phyloP scores from a whole-genome alignment of 2,888 invertebrate species.

The Apotomis capreana region DNA sequence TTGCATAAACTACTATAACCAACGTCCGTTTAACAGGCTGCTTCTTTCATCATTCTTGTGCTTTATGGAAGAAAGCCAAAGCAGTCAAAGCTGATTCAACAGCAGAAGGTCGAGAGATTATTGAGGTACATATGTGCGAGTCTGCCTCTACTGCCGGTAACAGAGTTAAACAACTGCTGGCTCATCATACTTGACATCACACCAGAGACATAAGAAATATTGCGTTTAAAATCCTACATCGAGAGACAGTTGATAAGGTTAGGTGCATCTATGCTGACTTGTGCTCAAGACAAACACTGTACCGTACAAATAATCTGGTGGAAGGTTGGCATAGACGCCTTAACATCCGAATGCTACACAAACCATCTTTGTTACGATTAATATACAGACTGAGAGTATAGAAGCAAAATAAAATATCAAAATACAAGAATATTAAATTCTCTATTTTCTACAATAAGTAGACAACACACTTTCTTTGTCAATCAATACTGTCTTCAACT shows the following conservation, averaged over 20 bases:
- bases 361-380: not conserved
- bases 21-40: not conserved
- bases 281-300: slow-evolving; percentile 3
- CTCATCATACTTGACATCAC: not conserved
- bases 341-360: slow-evolving; percentile 3
- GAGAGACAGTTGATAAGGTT: slow-evolving; percentile 7
- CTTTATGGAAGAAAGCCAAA: too few relatives aligned
- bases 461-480: not conserved
- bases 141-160: slow-evolving; percentile 2
- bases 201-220: not conserved
- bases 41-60: too few relatives aligned
- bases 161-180: slow-evolving; percentile 2
- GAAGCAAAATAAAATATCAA: not conserved
- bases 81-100: not conserved
- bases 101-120: not conserved
- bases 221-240: not conserved
- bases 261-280: slow-evolving; percentile 3
- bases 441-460: slow-evolving; percentile 2
- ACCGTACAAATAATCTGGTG: not conserved
- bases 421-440: slow-evolving; percentile 2
- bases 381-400: slow-evolving; percentile 1
- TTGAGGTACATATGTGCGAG: not conserved
- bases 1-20: too few relatives aligned
- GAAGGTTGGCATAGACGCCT: slow-evolving; percentile 6
- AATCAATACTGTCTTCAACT: not conserved